Base-by-base conservation (phyloP, 2,113 vertebrate species). In the Scomber colias region DNA sequence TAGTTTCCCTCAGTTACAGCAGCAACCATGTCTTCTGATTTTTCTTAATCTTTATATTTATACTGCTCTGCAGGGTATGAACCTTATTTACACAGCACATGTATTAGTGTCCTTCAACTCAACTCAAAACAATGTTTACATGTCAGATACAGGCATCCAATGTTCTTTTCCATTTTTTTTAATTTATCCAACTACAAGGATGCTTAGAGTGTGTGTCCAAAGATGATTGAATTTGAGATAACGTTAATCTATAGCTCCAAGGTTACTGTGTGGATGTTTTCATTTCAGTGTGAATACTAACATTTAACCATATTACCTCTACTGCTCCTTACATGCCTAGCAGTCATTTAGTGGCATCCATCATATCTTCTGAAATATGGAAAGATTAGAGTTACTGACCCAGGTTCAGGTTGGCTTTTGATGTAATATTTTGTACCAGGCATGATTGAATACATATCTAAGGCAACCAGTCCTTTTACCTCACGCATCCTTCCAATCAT, bases 401-500 rank as follows among this genome's bases (percentile, higher is more conserved):
- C 16, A 70, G 40, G 55, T 6, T 35, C 5, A 7, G 35, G 35
- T 9, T 40, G 35, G 7, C 35, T 21, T 56, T 67, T 55, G 6
- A 40, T 70, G 17, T 69, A 44, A 16, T 27, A 27, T 45, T 56
- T 44, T 65, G 56, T 13, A 27, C 48, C 31, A 67, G 15, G 53
- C 69, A 62, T 59, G n/a, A 67, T 45, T 77, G 31, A 72, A 65
- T n/a, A 53, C 54, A 55, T 60, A 53, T 54, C 35, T 11, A 49
- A 75, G 54, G 35, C 24, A 53, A 27, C 40, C 40, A 51, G 50
- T 51, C 48, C 3, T 14, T 65, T 24, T 53, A n/a, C 49, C 31
- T 70, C 53, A 24, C 60, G 46, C 53, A 59, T 70, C 73, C 59
- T 6, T 62, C 73, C 19, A 45, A n/a, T 46, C 63, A 71, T 53